phyloP scores from a whole-genome alignment of 2,888 invertebrate genomes.

The Dendrolimus houi region DNA sequence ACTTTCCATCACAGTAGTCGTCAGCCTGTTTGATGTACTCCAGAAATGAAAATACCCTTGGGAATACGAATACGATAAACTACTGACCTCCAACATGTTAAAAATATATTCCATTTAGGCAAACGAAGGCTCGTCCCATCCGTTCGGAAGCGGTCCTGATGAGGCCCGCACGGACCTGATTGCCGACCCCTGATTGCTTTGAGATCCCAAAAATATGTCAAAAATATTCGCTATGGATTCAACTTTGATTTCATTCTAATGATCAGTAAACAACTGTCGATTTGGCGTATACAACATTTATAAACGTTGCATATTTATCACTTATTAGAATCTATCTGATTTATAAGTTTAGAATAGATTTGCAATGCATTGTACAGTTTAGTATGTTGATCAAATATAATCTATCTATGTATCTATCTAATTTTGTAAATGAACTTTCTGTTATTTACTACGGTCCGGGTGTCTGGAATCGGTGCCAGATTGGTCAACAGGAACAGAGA shows the following conservation, averaged over 20 bases:
- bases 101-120: background rate
- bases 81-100: background rate
- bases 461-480: too few relatives aligned
- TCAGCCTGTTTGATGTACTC: background rate
- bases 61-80: background rate
- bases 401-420: too few relatives aligned
- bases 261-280: background rate
- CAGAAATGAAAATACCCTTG: background rate
- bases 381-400: too few relatives aligned
- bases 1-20: too few relatives aligned
- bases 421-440: too few relatives aligned
- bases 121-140: background rate
- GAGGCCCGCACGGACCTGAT: background rate
- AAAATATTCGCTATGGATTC: background rate
- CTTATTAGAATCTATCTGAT: too few relatives aligned
- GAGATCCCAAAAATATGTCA: background rate
- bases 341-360: too few relatives aligned
- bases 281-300: background rate
- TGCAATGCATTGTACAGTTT: too few relatives aligned
- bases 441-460: too few relatives aligned
- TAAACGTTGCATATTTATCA: too few relatives aligned
- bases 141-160: background rate
- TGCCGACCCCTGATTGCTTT: background rate
- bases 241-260: background rate
- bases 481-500: too few relatives aligned